Conservation (phyloP, 2,113 vertebrate species). For the Bubo blakistoni region DNA sequence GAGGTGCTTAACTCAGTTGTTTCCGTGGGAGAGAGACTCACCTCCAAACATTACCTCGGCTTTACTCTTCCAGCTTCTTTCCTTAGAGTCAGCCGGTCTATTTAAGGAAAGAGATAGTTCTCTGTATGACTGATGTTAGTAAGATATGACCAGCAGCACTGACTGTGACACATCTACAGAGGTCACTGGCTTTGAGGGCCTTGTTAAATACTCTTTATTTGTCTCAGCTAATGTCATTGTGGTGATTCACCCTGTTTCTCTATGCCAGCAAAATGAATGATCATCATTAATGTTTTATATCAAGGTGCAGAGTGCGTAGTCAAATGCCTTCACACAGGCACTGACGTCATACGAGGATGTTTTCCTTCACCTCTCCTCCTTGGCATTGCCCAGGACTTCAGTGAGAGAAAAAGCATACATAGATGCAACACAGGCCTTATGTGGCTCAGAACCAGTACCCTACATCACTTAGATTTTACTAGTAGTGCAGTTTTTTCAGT, state of each 20-base stretch:
- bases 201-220: not conserved
- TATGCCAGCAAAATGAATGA: not conserved
- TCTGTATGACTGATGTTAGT: not conserved
- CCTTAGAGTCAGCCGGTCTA: not conserved
- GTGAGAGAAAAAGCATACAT: not conserved
- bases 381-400: not conserved
- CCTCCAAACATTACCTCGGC: not conserved
- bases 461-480: not conserved
- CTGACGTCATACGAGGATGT: not conserved
- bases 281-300: not conserved
- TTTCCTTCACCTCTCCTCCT: not conserved
- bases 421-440: not conserved
- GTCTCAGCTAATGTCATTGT: not conserved
- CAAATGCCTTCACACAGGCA: not conserved
- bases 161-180: not conserved
- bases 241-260: not conserved
- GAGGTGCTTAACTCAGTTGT: not conserved
- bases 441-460: not conserved
- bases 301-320: not conserved
- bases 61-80: not conserved
- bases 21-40: not conserved
- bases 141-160: not conserved
- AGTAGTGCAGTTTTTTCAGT: not conserved
- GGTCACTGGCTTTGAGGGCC: not conserved
- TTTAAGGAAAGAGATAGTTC: not conserved